Evolutionary conservation across 2,888 invertebrate genomes (phyloP), one percentile per base, ranked within the genome.

Genomic region (Ormyrus rosae): DNA sequence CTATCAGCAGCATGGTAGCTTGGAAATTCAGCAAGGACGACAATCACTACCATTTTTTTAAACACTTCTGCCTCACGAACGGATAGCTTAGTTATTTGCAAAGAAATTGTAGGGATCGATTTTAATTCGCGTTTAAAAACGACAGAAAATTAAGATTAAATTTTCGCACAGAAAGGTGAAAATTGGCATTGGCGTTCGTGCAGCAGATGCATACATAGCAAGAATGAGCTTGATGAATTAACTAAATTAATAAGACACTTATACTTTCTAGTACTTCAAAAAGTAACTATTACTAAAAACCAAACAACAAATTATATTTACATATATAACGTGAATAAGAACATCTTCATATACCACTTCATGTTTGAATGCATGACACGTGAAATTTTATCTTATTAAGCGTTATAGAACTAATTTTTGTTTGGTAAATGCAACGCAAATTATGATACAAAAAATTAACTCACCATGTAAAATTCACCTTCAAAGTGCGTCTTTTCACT

Each of bases 1-100:
- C 85, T 86, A 81, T 85, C 81, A 84, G 84, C 82, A 84, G 87
- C 87, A 87, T 86, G 87, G 84, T 85, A 87, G 86, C 61, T 55
- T 71, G 48, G 60, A 75, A 61, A 68, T 76, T 83, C 83, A 84
- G 63, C 45, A 78, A 81, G 45, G 48, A 79, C 51, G 78, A 51
- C 64, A 60, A 50, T 79, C 72, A 51, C 69, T 73, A 78, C 79
- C 56, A 60, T 80, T 78, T 7, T 48, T 46, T 13, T 51, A 45
- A 51, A 71, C 13, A 61, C 51, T 56, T 48, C 8, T 65, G 64
- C 56, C 11, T n/a, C 65, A 73, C 73, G 64, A 65, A 74, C 65
- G 58, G 58, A 58, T 46, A 4, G 6, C 11, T 64, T 48, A 55
- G 56, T 64, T 4, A 48, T 64, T 55, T 10, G 8, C 46, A 56